A percentile compares a stretch with the other conserved stretches of the same genome.
These are phyloP conservation scores for Calliopum simillimum DNA, from an alignment of 2,888 invertebrate genomes.

Conservation along the genomic window DNA sequence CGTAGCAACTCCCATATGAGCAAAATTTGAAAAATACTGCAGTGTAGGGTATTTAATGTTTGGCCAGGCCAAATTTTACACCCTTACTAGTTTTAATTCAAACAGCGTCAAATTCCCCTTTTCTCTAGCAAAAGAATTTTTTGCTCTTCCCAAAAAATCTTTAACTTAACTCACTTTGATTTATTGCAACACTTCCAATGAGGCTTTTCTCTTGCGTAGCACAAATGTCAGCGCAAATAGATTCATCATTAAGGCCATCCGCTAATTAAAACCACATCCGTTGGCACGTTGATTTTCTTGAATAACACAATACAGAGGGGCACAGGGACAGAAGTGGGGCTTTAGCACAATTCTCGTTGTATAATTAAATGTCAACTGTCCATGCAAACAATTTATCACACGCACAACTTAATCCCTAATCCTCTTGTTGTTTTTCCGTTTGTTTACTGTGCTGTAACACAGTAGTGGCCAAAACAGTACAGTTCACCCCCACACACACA, in stretches of 20 bases:
- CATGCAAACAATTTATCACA: constrained; percentile 26
- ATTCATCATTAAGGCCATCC: neutral
- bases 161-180: no score
- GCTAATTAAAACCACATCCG: constrained; percentile 18
- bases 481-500: neutral
- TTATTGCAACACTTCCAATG: neutral
- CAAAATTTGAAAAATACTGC: no score
- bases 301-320: neutral
- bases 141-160: no score
- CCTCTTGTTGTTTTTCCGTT: neutral
- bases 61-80: no score
- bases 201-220: no score
- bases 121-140: no score
- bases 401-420: neutral
- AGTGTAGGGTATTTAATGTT: no score
- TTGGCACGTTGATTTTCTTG: neutral
- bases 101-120: no score
- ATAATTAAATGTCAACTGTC: constrained; percentile 29
- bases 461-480: no score
- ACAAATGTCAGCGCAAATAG: constrained; percentile 3
- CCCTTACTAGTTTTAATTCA: no score
- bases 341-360: neutral
- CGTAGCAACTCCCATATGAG: no score
- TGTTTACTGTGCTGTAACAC: neutral
- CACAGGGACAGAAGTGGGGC: neutral